Percentiles rank a stretch among this genome's conserved stretches.
Evolutionary conservation across 2,113 vertebrate species (phyloP).

Genomic region (Calidris pugnax): DNA sequence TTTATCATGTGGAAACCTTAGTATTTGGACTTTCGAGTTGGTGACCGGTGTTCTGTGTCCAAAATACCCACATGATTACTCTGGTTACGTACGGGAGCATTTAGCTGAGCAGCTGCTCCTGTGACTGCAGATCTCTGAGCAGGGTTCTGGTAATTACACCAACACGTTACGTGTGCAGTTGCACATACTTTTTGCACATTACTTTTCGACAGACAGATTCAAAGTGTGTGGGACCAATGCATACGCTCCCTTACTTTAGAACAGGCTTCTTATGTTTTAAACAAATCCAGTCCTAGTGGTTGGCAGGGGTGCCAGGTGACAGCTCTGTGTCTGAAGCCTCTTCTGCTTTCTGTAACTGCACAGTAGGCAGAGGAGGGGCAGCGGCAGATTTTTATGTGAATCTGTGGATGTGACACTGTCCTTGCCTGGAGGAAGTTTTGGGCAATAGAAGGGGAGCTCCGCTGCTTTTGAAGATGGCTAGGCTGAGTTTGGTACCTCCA

Average conservation of each 20-base stretch:
- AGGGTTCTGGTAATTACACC: not conserved
- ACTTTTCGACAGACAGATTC: not conserved
- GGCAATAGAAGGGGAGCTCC: not conserved
- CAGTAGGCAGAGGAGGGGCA: not conserved
- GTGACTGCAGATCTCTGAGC: not conserved
- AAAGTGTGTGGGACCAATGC: conserved; percentile 31
- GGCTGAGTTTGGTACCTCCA: not conserved
- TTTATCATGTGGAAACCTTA: not conserved
- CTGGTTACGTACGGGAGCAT: not conserved
- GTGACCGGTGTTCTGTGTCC: not conserved
- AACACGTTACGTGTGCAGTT: not conserved
- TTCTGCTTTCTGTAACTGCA: not conserved
- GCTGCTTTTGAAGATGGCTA: not conserved
- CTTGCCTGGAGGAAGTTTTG: not conserved
- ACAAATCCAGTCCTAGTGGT: not conserved
- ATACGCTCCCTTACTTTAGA: not conserved
- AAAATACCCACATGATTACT: not conserved
- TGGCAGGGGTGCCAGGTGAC: not conserved
- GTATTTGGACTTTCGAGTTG: not conserved
- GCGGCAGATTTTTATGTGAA: not conserved
- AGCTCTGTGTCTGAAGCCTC: not conserved
- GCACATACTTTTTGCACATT: not conserved
- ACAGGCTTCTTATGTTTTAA: not conserved
- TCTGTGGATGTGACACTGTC: not conserved
- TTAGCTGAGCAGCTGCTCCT: not conserved